Conservation (phyloP, 2,113 vertebrate genomes). For the Monarcha castaneiventris region DNA sequence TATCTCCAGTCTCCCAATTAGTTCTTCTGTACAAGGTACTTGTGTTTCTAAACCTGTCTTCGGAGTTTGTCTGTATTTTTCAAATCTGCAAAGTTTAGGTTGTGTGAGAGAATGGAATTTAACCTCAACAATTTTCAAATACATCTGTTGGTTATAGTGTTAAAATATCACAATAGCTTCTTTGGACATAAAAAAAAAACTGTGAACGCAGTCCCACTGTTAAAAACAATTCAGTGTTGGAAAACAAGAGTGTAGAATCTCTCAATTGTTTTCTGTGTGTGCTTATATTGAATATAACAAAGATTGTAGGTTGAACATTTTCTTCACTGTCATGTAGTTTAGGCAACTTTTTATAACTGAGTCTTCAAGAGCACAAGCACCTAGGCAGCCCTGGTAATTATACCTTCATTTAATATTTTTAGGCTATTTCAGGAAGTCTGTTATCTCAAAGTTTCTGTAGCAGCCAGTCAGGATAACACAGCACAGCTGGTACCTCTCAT, state of each 20-base stretch:
- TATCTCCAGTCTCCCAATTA: not conserved
- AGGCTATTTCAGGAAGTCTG: not conserved
- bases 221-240: not conserved
- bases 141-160: not conserved
- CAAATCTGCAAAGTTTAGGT: not conserved
- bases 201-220: not conserved
- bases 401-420: not conserved
- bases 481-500: not conserved
- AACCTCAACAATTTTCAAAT: not conserved
- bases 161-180: not conserved
- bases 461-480: not conserved
- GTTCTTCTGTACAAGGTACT: not conserved
- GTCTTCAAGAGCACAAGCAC: not conserved
- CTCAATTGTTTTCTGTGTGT: not conserved
- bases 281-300: not conserved
- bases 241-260: not conserved
- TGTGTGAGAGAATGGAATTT: not conserved
- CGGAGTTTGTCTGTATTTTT: not conserved
- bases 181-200: fast-evolving
- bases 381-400: not conserved
- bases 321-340: not conserved
- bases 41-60: not conserved
- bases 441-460: not conserved
- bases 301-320: not conserved
- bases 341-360: not conserved